Conservation (phyloP, 1,140 invertebrate species). For the Pachypsylla venusta region DNA sequence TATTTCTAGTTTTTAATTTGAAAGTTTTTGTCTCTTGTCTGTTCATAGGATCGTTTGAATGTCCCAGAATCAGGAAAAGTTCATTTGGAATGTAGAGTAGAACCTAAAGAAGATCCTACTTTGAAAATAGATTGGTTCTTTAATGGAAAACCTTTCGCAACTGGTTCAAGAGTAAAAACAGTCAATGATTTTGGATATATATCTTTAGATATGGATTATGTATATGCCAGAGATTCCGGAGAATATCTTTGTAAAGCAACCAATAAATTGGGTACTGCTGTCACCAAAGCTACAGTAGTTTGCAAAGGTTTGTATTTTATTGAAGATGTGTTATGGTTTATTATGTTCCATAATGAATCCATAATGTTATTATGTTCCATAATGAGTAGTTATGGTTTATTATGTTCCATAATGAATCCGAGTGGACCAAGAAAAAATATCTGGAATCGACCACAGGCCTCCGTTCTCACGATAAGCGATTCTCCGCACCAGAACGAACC, state of each 20-base stretch:
- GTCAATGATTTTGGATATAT: slow-evolving; percentile 89
- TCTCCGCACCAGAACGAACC: no score
- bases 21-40: background rate
- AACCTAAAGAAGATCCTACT: slow-evolving; percentile 67
- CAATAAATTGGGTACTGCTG: slow-evolving; percentile 70
- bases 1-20: background rate
- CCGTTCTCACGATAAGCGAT: no score
- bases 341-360: no score
- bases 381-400: no score
- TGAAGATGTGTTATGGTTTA: no score
- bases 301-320: slow-evolving; percentile 42
- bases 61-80: slow-evolving; percentile 70
- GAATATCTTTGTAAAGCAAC: slow-evolving; percentile 73
- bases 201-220: slow-evolving; percentile 71
- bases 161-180: slow-evolving; percentile 75
- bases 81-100: slow-evolving; percentile 82
- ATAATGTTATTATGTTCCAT: no score
- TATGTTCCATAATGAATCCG: no score
- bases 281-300: slow-evolving; percentile 64
- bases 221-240: slow-evolving; percentile 68
- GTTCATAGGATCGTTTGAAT: slow-evolving; percentile 45
- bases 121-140: slow-evolving; percentile 91
- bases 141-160: slow-evolving; percentile 75
- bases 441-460: no score
- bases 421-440: no score